phyloP scores from a whole-genome alignment of 2,797 vertebrate genomes.

The Pristis pectinata region DNA sequence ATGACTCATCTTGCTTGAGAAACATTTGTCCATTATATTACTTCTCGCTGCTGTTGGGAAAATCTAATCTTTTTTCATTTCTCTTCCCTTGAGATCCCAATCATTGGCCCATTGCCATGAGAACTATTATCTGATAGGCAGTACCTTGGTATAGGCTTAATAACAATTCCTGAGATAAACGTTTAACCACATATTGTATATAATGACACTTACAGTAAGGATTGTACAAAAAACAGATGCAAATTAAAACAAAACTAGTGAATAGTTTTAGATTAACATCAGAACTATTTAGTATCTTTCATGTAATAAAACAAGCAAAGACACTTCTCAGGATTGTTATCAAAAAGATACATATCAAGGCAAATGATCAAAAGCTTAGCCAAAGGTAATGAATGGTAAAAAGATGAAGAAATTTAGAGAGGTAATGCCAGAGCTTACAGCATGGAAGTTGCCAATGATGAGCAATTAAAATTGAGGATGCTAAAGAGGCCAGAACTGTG shows the following conservation, averaged over 20 bases:
- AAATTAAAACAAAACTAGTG: background rate
- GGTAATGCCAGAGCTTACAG: too few species aligned
- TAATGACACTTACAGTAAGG: background rate
- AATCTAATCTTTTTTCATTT: background rate
- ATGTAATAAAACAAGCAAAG: too few species aligned
- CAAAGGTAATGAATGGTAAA: too few species aligned
- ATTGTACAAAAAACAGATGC: background rate
- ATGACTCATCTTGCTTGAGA: background rate
- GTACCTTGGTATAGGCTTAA: background rate
- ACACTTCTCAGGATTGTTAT: too few species aligned
- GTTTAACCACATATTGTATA: background rate
- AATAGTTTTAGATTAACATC: background rate
- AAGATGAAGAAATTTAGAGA: too few species aligned
- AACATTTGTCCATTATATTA: background rate
- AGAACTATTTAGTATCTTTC: background rate
- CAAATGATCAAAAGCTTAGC: too few species aligned
- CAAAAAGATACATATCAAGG: too few species aligned
- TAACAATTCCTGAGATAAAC: background rate
- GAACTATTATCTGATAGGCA: background rate
- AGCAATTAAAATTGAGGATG: too few species aligned
- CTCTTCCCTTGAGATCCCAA: background rate
- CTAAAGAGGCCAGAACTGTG: too few species aligned
- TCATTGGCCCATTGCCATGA: slow-evolving; percentile 20
- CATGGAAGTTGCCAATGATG: too few species aligned
- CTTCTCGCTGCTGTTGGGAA: background rate